phyloP scores from a whole-genome alignment of 2,797 vertebrate genomes.

The Chloroceryle amazona region DNA sequence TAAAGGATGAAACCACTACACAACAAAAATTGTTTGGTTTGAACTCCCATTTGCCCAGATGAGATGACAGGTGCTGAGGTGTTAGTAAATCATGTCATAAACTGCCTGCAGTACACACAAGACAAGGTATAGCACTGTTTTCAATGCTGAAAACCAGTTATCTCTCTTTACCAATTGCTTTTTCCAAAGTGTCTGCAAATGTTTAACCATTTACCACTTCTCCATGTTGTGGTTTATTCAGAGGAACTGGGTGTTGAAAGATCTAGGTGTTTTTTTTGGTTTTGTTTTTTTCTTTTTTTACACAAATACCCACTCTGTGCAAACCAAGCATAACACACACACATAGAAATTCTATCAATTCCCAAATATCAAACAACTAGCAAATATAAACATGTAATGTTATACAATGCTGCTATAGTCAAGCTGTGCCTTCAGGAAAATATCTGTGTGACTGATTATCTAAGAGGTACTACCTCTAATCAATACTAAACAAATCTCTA shows the following conservation, averaged over 20 bases:
- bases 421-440: background rate
- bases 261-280: background rate
- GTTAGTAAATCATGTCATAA: background rate
- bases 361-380: background rate
- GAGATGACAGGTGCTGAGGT: background rate
- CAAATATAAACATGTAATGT: background rate
- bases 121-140: background rate
- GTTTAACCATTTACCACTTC: slow-evolving; percentile 26
- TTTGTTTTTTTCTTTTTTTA: background rate
- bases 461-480: background rate
- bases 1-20: background rate
- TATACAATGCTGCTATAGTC: background rate
- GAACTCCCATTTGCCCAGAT: slow-evolving; percentile 65
- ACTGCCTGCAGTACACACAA: background rate
- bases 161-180: slow-evolving; percentile 23
- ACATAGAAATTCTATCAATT: background rate
- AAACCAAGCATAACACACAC: slow-evolving; percentile 36
- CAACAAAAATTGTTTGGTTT: slow-evolving; percentile 55
- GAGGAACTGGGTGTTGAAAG: slow-evolving; percentile 39
- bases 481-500: background rate
- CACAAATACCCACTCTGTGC: slow-evolving; percentile 26
- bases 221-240: slow-evolving; percentile 18
- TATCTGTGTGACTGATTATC: background rate
- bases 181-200: slow-evolving; percentile 1
- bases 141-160: slow-evolving; percentile 1